Percentiles rank a stretch among this genome's conserved stretches.
Conservation (phyloP, 2,113 vertebrate genomes). For the Anoplopoma fimbria region DNA sequence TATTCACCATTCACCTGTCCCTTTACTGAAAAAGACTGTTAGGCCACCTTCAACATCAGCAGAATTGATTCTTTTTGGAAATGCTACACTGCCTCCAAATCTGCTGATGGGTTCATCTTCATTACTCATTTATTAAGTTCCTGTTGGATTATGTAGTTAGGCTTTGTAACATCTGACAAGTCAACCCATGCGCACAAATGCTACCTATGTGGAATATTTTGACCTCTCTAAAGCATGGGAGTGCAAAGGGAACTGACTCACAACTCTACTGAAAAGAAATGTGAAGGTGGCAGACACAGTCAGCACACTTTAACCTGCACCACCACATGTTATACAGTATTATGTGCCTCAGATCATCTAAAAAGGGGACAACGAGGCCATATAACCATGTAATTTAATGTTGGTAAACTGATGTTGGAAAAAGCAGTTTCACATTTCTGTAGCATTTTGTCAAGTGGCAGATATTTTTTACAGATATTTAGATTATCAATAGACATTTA, state of each 20-base stretch:
- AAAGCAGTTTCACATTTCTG: background rate
- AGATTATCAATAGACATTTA: background rate
- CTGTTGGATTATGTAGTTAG: slow-evolving; percentile 15
- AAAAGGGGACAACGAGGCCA: background rate
- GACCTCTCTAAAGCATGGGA: slow-evolving; percentile 32
- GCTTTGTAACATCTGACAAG: background rate
- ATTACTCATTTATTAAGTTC: slow-evolving; percentile 72
- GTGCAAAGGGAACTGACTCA: slow-evolving; percentile 22
- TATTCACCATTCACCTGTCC: slow-evolving; percentile 12
- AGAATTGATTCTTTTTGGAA: slow-evolving; percentile 34
- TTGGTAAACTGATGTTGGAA: background rate
- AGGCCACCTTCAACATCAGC: slow-evolving; percentile 61
- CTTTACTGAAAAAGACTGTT: slow-evolving; percentile 27
- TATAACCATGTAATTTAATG: background rate
- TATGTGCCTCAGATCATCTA: background rate
- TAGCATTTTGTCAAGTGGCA: background rate
- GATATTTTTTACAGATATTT: background rate
- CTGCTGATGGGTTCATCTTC: slow-evolving; percentile 79
- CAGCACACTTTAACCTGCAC: background rate
- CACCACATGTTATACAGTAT: too few relatives aligned
- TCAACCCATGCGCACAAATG: slow-evolving; percentile 23
- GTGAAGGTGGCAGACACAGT: background rate
- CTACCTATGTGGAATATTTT: slow-evolving; percentile 62
- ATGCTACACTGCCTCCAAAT: slow-evolving; percentile 72
- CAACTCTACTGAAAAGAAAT: background rate